Conservation (phyloP, 2,888 invertebrate species). For the Lucinisca nassula region DNA sequence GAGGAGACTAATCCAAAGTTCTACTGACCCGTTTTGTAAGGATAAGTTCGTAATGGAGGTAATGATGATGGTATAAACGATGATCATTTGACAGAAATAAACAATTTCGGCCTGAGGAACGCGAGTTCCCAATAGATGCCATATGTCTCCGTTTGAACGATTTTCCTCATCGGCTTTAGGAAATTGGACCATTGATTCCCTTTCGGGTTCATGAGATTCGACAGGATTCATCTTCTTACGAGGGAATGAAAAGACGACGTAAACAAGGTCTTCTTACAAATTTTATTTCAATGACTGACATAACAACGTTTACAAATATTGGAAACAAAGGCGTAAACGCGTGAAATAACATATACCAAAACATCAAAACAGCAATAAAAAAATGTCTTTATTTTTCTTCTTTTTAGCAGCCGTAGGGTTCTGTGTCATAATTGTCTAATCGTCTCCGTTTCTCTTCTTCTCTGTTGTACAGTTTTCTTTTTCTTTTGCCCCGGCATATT, state of each 20-base stretch:
- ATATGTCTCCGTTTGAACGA: neutral
- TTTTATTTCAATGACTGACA: too few relatives aligned
- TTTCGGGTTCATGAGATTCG: neutral
- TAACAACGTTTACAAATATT: too few relatives aligned
- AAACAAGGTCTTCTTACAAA: neutral
- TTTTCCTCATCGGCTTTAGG: conserved; percentile 2
- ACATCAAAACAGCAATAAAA: too few relatives aligned
- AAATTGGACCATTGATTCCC: neutral
- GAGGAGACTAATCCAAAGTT: conserved; percentile 45
- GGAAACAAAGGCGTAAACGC: too few relatives aligned
- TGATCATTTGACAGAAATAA: conserved; percentile 58
- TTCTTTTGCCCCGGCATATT: too few relatives aligned
- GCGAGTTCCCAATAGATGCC: conserved; percentile 40
- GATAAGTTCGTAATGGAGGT: conserved; percentile 58
- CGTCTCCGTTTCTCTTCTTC: too few relatives aligned
- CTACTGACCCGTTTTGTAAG: conserved; percentile 35
- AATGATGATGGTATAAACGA: conserved; percentile 53
- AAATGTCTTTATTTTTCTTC: too few relatives aligned
- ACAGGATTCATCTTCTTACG: neutral
- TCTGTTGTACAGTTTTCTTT: too few relatives aligned
- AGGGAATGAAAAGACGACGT: neutral
- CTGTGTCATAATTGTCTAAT: too few relatives aligned
- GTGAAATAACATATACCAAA: too few relatives aligned
- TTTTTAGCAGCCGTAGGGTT: too few relatives aligned
- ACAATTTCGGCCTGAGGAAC: conserved; percentile 55